phyloP scores from a whole-genome alignment of 92 coral and sea anemone genomes.

The Umimayanthus kanabou region DNA sequence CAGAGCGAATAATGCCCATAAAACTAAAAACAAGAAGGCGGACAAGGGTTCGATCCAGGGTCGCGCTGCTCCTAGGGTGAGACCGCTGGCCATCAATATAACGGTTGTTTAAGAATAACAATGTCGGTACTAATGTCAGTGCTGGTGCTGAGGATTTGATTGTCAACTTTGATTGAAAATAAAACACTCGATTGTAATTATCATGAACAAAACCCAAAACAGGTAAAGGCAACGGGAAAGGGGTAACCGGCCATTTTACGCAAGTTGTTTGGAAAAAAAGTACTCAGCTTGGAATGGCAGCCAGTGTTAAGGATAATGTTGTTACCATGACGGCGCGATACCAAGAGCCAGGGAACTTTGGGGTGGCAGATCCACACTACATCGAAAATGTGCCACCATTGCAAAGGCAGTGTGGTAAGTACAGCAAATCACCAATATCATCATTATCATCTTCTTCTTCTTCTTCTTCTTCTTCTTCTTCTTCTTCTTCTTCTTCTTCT shows the following conservation, averaged over 20 bases:
- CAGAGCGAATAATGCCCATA: too few relatives aligned
- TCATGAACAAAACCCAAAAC: not conserved
- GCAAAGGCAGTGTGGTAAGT: slow-evolving; percentile 14
- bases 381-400: slow-evolving; percentile 13
- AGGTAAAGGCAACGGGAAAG: slow-evolving; percentile 16
- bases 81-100: too few relatives aligned
- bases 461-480: too few relatives aligned
- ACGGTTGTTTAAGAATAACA: too few relatives aligned
- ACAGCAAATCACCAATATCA: not conserved
- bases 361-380: not conserved
- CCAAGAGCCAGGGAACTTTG: slow-evolving; percentile 10
- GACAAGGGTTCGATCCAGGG: too few relatives aligned
- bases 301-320: not conserved
- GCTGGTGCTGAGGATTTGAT: too few relatives aligned
- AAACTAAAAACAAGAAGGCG: too few relatives aligned
- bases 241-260: slow-evolving; percentile 7
- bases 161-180: too few relatives aligned
- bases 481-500: too few relatives aligned
- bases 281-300: slow-evolving; percentile 21
- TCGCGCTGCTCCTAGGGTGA: too few relatives aligned
- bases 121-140: too few relatives aligned
- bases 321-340: slow-evolving; percentile 13
- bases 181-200: too few relatives aligned
- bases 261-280: slow-evolving; percentile 16
- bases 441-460: not conserved